Evolutionary conservation across 1,140 invertebrate species (phyloP), one percentile per base, ranked within the genome.

Genomic region (Oscheius sp.): DNA sequence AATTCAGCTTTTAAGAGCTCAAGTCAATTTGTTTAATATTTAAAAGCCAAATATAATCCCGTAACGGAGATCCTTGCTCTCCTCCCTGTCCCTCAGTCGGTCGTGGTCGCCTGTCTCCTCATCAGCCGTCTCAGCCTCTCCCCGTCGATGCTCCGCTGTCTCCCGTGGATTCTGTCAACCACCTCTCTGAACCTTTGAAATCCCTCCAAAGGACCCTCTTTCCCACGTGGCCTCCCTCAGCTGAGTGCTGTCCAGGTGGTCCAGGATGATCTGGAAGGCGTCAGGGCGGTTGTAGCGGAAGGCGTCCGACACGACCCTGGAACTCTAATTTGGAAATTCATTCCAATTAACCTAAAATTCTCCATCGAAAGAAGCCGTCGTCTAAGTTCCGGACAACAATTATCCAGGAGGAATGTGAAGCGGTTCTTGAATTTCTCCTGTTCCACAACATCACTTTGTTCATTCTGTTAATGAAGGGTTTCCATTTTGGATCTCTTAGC

Each of bases 401-500:
- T 63, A 36, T 63, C 61, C 7, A 63, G 61, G 10, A 63, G 61
- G 26, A 63, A 63, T 63, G 18, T 26, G 29, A 63, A 34, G 18
- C 31, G 15, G 0, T 63, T 13, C 61, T 63, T 63, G 61, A 63
- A 63, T 32, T 63, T 63, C 4, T 63, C 36, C 23, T 63, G 26
- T 18, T 32, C 61, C 10, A 63, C 31, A 26, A 1, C 1, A 26
- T 63, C 61, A 10, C 10, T 7, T 32, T 63, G 10, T 18, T 63
- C 49, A 55, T 55, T 55, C 49, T 55, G 23, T 20, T 7, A 7
- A 4, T 55, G 15, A 42, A 10, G 7, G 7, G 49, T 55, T 55
- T n/a, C n/a, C 23, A 13, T 55, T 55, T 55, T 23, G 15, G 15
- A 55, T 15, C 28, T 23, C 15, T 55, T 55, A 4, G 23, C 49